These are phyloP conservation scores for Melanostoma mellinum DNA, from an alignment of 2,888 invertebrate species.

Conservation along the genomic window DNA sequence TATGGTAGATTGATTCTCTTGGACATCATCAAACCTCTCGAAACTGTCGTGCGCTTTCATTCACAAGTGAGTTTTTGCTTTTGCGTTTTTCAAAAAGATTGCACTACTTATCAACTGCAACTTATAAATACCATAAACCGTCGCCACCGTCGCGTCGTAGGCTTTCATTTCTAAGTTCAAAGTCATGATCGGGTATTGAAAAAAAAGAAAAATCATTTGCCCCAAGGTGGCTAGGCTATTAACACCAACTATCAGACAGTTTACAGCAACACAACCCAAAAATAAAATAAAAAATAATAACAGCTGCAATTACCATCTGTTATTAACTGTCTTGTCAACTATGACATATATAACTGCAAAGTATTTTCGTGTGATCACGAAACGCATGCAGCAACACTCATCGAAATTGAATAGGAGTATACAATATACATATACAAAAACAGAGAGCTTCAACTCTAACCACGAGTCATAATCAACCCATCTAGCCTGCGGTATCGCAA, in stretches of 20 bases:
- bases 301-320: slow-evolving; percentile 41
- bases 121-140: too few species aligned
- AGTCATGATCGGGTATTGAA: background rate
- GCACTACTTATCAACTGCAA: too few species aligned
- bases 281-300: background rate
- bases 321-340: slow-evolving; percentile 52
- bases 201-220: background rate
- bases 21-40: too few species aligned
- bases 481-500: slow-evolving; percentile 24
- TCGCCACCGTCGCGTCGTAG: too few species aligned
- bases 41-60: too few species aligned
- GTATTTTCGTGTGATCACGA: slow-evolving; percentile 41
- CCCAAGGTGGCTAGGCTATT: background rate
- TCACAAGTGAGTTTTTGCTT: too few species aligned
- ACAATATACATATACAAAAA: slow-evolving; percentile 23
- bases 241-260: background rate
- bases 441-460: background rate
- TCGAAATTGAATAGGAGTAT: slow-evolving; percentile 4
- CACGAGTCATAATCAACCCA: background rate
- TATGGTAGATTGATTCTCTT: background rate
- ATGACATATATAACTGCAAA: slow-evolving; percentile 19
- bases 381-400: slow-evolving; percentile 28
- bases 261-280: background rate
- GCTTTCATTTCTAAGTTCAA: background rate
- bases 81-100: too few species aligned